These are phyloP conservation scores for Pangasius krempfi DNA, from an alignment of 2,797 vertebrate genomes.

Conservation along the genomic window DNA sequence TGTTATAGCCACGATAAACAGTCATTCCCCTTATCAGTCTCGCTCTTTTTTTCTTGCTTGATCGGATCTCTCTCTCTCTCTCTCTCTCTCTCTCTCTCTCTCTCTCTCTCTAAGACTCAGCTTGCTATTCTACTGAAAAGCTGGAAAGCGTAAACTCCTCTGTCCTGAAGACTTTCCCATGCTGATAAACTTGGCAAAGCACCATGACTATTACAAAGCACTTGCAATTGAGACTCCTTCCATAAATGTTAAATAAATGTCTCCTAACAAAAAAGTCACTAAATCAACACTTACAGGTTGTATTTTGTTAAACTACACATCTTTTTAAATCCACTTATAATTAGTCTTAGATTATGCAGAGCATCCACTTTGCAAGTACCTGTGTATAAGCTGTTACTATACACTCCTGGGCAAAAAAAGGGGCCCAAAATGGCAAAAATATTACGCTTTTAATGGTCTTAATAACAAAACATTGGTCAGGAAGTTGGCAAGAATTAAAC, in stretches of 20 bases:
- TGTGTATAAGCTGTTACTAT: not conserved
- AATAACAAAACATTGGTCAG: too few species aligned
- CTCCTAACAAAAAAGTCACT: not conserved
- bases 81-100: too few species aligned
- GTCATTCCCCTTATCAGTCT: not conserved
- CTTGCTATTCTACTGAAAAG: not conserved
- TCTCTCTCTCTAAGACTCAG: not conserved
- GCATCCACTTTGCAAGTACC: not conserved
- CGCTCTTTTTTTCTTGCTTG: not conserved
- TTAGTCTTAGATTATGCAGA: not conserved
- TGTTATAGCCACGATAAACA: not conserved
- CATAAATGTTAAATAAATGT: not conserved
- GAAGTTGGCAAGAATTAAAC: too few species aligned
- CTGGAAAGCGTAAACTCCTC: not conserved
- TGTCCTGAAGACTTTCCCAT: not conserved
- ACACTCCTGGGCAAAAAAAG: too few species aligned
- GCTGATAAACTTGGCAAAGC: not conserved
- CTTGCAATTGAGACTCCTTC: not conserved
- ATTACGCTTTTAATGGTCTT: too few species aligned
- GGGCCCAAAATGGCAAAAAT: too few species aligned
- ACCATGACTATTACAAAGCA: not conserved
- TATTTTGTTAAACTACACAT: not conserved
- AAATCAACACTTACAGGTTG: not conserved
- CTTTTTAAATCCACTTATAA: not conserved
- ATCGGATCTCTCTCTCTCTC: not conserved